These are phyloP conservation scores for Catocala sponsa DNA, from an alignment of 2,888 invertebrate species.

Conservation along the genomic window DNA sequence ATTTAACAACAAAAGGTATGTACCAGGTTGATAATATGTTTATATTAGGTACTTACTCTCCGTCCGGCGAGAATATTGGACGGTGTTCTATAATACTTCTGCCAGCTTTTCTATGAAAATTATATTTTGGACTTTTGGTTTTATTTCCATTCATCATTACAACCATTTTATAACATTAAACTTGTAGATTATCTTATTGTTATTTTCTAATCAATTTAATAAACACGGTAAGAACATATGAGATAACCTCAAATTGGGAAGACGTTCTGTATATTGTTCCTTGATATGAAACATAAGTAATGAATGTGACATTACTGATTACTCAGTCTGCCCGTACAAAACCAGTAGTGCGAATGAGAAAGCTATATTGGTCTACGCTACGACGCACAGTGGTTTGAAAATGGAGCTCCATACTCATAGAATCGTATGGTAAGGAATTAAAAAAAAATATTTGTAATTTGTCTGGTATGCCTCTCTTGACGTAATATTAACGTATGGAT, in stretches of 20 bases:
- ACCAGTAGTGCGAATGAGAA: not conserved
- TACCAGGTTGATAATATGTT: too few relatives aligned
- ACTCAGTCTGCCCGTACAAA: too few relatives aligned
- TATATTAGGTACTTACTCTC: conserved; percentile 77
- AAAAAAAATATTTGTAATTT: too few relatives aligned
- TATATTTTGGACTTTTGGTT: conserved; percentile 61
- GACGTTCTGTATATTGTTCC: too few relatives aligned
- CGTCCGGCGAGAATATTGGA: conserved; percentile 83
- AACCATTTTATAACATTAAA: conserved; percentile 65
- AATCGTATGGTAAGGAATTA: too few relatives aligned
- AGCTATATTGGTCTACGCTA: too few relatives aligned
- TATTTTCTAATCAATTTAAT: conserved; percentile 9
- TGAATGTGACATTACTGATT: not conserved
- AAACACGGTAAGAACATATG: conserved; percentile 51
- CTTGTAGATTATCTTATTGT: not conserved
- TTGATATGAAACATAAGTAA: not conserved
- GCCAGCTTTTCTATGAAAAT: conserved; percentile 79
- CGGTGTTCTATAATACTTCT: conserved; percentile 80
- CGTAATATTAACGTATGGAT: too few relatives aligned
- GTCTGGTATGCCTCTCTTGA: too few relatives aligned
- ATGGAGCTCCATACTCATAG: too few relatives aligned
- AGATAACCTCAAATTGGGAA: conserved; percentile 69
- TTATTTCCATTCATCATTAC: conserved; percentile 55
- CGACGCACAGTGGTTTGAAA: too few relatives aligned
- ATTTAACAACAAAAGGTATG: not conserved